These are phyloP conservation scores for Thyatira batis DNA, from an alignment of 2,888 invertebrate genomes.

Conservation along the genomic window DNA sequence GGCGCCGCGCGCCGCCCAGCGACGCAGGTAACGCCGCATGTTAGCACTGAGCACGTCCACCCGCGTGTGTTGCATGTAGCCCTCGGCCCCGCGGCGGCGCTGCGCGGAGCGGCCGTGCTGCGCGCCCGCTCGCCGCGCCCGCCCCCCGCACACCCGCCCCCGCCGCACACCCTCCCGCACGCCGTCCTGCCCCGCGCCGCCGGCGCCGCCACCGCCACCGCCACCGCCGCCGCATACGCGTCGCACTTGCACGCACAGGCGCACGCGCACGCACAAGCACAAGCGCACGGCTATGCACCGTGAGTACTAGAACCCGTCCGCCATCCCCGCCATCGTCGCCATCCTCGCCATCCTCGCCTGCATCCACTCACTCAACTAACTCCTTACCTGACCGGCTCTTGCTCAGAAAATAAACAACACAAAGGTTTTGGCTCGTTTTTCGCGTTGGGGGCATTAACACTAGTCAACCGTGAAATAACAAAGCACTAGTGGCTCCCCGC, in stretches of 20 bases:
- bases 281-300: slow-evolving; percentile 91
- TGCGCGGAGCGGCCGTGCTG: slow-evolving; percentile 83
- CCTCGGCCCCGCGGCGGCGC: slow-evolving; percentile 84
- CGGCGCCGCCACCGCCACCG: slow-evolving; percentile 89
- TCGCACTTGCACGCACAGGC: slow-evolving; percentile 88
- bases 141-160: slow-evolving; percentile 84
- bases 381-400: neutral
- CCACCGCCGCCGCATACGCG: slow-evolving; percentile 87
- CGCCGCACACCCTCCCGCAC: slow-evolving; percentile 86
- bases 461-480: too few relatives aligned
- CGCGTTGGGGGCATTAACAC: too few relatives aligned
- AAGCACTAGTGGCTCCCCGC: too few relatives aligned
- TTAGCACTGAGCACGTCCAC: slow-evolving; percentile 38
- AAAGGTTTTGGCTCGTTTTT: too few relatives aligned
- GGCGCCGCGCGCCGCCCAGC: slow-evolving; percentile 88
- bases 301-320: slow-evolving; percentile 83
- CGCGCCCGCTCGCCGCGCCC: slow-evolving; percentile 87
- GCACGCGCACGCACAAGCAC: slow-evolving; percentile 89
- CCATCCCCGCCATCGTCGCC: slow-evolving; percentile 17
- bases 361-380: neutral
- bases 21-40: slow-evolving; percentile 84
- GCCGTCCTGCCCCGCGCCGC: slow-evolving; percentile 88
- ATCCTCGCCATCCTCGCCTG: neutral
- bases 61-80: slow-evolving; percentile 78
- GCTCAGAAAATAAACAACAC: too few relatives aligned